Evolutionary conservation across 2,113 vertebrate genomes (phyloP), one percentile per base, ranked within the genome.

Genomic region (Perca fluviatilis): DNA sequence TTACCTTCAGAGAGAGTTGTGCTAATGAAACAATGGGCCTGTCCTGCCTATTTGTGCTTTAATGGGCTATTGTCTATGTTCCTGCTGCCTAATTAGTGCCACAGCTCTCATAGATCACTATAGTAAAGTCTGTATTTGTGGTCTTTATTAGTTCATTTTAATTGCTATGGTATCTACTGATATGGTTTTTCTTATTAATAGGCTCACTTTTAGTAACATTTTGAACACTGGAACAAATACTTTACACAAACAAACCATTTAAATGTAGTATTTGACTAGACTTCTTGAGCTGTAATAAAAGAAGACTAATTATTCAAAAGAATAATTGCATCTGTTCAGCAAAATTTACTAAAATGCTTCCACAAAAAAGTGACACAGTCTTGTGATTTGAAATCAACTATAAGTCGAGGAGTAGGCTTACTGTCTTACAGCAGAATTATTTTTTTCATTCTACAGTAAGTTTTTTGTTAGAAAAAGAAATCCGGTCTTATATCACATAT

Each of bases 11-110:
- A 83, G 74, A 84, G 86, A 88, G 87, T 63, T 77, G 74, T 86
- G 85, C 83, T 93, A 90, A 94, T 94, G 94, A 92, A 95, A 93
- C 92, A 92, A 92, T 92, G 84, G 82, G 85, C 82, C 88, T 84
- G 87, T 93, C 90, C 90, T 88, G 87, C 80, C 82, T 91, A 66
- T 92, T 88, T 91, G 83, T 82, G 88, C 90, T 89, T 89, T 92
- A 94, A 94, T 91, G 86, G 85, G 77, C 85, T 72, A 93, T 94
- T 95, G 92, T 94, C 91, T 93, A 21, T 65, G 51, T 69, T 80
- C 80, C 83, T 69, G 80, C 86, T 57, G 77, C 83, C 90, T 94
- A 94, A 95, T 95, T 90, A 94, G 84, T 63, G 81, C 69, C 61
- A 79, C 15, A 56, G 88, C 80, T 64, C 85, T 70, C 77, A 85